Base-by-base conservation (phyloP, 2,113 vertebrate genomes). In the Furnarius figulus region DNA sequence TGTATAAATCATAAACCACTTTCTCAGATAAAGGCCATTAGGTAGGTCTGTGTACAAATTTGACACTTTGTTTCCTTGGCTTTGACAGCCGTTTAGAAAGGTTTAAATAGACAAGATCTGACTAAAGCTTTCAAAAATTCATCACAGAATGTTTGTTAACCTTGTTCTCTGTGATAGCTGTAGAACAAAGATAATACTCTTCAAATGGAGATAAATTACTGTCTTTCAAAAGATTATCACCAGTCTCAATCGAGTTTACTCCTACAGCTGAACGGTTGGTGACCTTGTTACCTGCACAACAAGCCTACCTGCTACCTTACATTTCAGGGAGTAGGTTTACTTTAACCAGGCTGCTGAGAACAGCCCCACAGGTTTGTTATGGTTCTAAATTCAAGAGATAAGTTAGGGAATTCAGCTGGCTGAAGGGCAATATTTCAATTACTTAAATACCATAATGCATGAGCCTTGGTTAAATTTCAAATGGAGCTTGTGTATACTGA, bases 151-250 rank as follows among this genome's bases (percentile, higher is more conserved):
- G 98, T 98, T 98, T 98, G 97, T 98, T 98, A 98, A 97, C 96
- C 97, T 98, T 97, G 95, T 93, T 98, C 95, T 85, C 93, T 61
- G 17, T 78, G 95, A 98, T 97, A 94, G 96, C 95, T 97, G 83
- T 75, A 96, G 96, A 97, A 97, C 95, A 97, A 97, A 97, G 97
- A 98, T 97, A 98, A 98, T 98, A 96, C 89, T 97, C 95, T 97
- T 98, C 96, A 97, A 97, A 98, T 97, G 91, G 96, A 98, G 97
- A 98, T 97, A 98, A 98, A 98, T 98, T 97, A 97, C 97, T 97
- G 67, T 98, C 97, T 98, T 98, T 97, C 97, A 97, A 90, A 98
- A 98, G 97, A 98, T 98, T 98, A 98, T 97, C 98, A 92, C 65
- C 89, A 74, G 91, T 97, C 96, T 98, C 98, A 98, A 98, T 98